Base-by-base conservation (phyloP, 2,888 invertebrate species). In the Sycophila texana region DNA sequence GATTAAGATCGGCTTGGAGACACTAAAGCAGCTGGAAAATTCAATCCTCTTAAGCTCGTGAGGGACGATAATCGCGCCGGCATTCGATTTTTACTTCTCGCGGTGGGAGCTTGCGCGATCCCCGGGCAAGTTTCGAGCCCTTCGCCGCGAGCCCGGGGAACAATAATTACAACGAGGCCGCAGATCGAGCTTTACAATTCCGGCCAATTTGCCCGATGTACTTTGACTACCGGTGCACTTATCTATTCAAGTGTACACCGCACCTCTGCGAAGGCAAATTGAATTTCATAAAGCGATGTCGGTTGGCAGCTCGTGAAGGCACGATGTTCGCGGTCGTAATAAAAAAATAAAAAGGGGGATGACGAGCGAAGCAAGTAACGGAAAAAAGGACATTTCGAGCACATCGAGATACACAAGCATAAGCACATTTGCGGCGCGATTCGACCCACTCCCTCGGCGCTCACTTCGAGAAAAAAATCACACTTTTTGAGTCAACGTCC, bases 101-200 rank as follows among this genome's bases (percentile, higher is more conserved):
- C 18, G 30, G n/a, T n/a, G 22, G 5, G 12, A 1, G 47, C 16
- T 67, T 26, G 57, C 3, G 20, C n/a, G 61, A 2, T 1, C 39
- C 61, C 30, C 10, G 12, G 7, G 58, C 14, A 7, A 20, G 16
- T 60, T 26, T 22, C 53, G 53, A 3, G 14, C 30, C 3, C 12
- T 71, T 53, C 13, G 65, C 65, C n/a, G 18, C 16, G 26, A 49
- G 39, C 30, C 51, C 65, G 26, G 49, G 61, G 39, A 39, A 39
- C 68, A 68, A 74, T 78, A 61, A 57, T 16, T 47, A 53, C 68
- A 51, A n/a, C 57, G 7, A 26, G 20, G 65, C 2, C 51, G 18
- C n/a, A n/a, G 7, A 13, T 14, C 26, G 73, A 74, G 67, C 67
- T 78, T 73, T 14, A 67, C 68, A 73, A 78, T 67, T 78, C 55